Conservation (phyloP, 2,888 invertebrate genomes). For the Drosophila rellima region DNA sequence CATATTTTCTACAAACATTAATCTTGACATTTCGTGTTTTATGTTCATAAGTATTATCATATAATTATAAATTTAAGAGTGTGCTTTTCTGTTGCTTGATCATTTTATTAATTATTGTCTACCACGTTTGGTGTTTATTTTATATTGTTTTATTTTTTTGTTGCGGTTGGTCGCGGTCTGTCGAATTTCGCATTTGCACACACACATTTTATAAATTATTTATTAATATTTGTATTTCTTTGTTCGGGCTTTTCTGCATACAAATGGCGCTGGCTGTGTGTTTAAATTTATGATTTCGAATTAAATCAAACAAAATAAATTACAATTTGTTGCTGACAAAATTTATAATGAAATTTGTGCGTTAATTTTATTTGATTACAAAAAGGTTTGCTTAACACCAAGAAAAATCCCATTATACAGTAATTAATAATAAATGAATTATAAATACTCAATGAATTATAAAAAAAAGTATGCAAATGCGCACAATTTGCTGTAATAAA, state of each 20-base stretch:
- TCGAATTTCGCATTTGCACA: constrained; percentile 29
- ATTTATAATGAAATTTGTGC: constrained; percentile 14
- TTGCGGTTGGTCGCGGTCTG: constrained; percentile 30
- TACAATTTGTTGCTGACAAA: constrained; percentile 4
- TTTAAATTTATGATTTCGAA: constrained; percentile 20
- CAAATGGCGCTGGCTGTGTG: constrained; percentile 17
- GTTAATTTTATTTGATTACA: constrained; percentile 6
- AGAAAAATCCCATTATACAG: not conserved
- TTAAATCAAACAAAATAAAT: constrained; percentile 30
- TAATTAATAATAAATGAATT: constrained; percentile 34
- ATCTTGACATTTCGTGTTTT: constrained; percentile 15
- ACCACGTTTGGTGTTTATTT: not conserved
- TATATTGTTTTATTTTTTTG: constrained; percentile 1
- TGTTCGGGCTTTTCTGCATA: constrained; percentile 20
- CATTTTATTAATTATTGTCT: constrained; percentile 43
- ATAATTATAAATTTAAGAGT: not conserved
- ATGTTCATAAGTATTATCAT: constrained; percentile 14
- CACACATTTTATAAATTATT: constrained; percentile 38
- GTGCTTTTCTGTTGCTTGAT: constrained; percentile 9
- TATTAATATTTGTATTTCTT: constrained; percentile 32
- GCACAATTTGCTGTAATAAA: constrained; percentile 33
- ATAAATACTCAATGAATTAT: not conserved
- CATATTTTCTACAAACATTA: not conserved
- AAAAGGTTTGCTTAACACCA: not conserved
- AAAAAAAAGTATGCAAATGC: constrained; percentile 13